Conservation (phyloP, 2,113 vertebrate genomes). For the Myrmophylax atrothorax region DNA sequence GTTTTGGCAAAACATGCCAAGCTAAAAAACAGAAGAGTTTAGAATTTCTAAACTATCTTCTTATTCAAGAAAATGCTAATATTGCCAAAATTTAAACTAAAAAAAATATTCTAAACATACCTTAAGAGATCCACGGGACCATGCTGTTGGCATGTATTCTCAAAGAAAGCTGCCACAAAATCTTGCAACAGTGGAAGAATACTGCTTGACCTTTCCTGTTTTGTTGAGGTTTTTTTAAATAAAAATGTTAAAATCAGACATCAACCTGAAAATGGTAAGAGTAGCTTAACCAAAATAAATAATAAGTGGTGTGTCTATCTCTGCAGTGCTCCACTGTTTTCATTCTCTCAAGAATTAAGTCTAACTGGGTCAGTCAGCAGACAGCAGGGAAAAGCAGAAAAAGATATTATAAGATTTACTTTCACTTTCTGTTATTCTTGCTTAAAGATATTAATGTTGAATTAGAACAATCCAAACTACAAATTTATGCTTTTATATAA, state of each 20-base stretch:
- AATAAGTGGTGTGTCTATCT: neutral
- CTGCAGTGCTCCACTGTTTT: neutral
- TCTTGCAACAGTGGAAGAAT: constrained; percentile 84
- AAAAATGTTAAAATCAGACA: neutral
- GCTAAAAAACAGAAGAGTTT: neutral
- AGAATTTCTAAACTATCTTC: neutral
- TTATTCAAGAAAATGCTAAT: neutral
- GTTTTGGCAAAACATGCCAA: neutral
- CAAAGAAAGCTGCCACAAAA: constrained; percentile 87
- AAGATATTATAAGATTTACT: neutral
- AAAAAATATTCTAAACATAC: constrained; percentile 63
- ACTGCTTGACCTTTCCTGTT: constrained; percentile 80
- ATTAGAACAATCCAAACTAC: neutral
- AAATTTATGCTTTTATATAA: neutral
- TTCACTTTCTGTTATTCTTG: neutral
- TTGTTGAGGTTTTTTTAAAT: neutral
- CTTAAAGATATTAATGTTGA: neutral
- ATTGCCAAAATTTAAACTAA: neutral
- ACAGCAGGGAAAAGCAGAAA: neutral
- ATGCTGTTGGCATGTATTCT: constrained; percentile 75
- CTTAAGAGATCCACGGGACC: constrained; percentile 83
- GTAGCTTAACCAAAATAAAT: neutral
- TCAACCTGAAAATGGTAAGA: neutral
- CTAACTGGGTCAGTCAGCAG: neutral
- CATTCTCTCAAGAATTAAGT: neutral